Evolutionary conservation across 2,888 invertebrate genomes (phyloP).

Genomic region (Coremacera marginata): DNA sequence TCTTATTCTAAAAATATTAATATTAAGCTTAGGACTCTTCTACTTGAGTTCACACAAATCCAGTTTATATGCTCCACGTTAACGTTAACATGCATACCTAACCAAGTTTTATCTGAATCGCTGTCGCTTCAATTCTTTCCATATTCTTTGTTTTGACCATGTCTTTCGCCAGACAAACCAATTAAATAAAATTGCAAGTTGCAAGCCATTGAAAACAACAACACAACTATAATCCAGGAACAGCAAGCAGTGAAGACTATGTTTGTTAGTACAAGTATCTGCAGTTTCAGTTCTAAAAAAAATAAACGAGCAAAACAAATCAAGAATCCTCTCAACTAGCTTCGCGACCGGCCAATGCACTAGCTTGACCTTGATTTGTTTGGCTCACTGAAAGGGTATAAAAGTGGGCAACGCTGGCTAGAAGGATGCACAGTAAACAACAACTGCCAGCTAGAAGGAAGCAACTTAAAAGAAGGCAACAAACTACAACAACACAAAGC

Average conservation of each 20-base stretch:
- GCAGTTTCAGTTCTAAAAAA: not conserved
- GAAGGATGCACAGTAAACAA: conserved; percentile 18
- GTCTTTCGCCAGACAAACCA: conserved; percentile 19
- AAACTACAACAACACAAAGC: not conserved
- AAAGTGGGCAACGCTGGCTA: conserved; percentile 1
- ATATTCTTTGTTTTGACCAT: conserved; percentile 23
- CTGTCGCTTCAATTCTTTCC: not conserved
- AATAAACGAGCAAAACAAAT: not conserved
- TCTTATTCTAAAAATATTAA: not conserved
- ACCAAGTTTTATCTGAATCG: not conserved
- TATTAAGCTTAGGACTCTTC: not conserved
- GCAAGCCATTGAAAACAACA: not conserved
- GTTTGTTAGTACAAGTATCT: not conserved
- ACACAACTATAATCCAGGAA: not conserved
- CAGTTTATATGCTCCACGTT: not conserved
- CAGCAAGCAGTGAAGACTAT: not conserved
- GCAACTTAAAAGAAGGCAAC: not conserved
- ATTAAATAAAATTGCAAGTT: conserved; percentile 22
- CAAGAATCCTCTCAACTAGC: not conserved
- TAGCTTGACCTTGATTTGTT: conserved; percentile 24
- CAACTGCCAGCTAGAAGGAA: conserved; percentile 1
- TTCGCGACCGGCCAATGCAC: not conserved
- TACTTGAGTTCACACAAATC: not conserved
- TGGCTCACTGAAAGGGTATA: conserved; percentile 12
- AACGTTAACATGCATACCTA: not conserved